These are phyloP conservation scores for Acanthurus leucopareius DNA, from an alignment of 2,797 vertebrate genomes.

Conservation along the genomic window DNA sequence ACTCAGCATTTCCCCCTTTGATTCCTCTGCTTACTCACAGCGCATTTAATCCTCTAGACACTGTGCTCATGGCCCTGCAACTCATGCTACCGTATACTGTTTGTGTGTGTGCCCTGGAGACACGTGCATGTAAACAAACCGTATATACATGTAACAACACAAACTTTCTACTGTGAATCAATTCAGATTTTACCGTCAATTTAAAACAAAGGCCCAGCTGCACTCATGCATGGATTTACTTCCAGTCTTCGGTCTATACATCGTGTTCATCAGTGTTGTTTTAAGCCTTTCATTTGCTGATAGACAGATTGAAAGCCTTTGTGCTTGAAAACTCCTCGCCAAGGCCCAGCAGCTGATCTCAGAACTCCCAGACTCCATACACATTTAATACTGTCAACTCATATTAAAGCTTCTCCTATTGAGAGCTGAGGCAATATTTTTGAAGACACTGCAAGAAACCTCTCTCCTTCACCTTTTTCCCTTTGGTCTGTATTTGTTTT, in stretches of 20 bases:
- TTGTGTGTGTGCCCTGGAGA: neutral
- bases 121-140: neutral
- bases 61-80: conserved; percentile 56
- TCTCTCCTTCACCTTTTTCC: neutral
- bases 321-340: conserved; percentile 49
- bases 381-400: conserved; percentile 44
- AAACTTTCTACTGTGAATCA: conserved; percentile 27
- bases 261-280: conserved; percentile 33
- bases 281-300: conserved; percentile 41
- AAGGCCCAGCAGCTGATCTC: conserved; percentile 37
- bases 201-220: conserved; percentile 18
- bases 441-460: neutral
- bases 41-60: conserved; percentile 65
- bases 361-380: conserved; percentile 7
- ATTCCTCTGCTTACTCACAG: conserved; percentile 65
- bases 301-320: conserved; percentile 28
- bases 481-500: conserved; percentile 2
- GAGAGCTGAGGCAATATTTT: conserved; percentile 17
- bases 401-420: conserved; percentile 36
- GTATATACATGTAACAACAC: conserved; percentile 15
- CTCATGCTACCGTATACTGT: conserved; percentile 26
- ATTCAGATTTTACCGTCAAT: conserved; percentile 19
- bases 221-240: conserved; percentile 27
- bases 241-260: neutral
- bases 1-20: conserved; percentile 58